phyloP scores from a whole-genome alignment of 2,888 invertebrate genomes.

The Therioaphis trifolii region DNA sequence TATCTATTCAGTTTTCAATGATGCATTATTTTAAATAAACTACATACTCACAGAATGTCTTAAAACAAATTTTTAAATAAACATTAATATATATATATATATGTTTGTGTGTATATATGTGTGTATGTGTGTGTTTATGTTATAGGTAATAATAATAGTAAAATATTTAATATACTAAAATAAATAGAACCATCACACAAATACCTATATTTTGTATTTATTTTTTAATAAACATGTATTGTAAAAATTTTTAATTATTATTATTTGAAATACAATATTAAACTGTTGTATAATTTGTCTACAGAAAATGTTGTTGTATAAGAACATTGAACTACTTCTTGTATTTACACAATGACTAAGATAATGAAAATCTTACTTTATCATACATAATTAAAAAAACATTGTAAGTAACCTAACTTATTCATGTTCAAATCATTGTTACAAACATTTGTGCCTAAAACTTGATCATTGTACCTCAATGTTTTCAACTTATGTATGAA shows the following conservation, averaged over 20 bases:
- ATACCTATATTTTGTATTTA: conserved; percentile 28
- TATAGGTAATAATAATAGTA: not conserved
- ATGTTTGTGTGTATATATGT: too few species aligned
- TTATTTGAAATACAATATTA: not conserved
- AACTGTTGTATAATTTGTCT: too few species aligned
- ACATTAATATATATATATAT: too few species aligned
- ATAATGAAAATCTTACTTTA: not conserved
- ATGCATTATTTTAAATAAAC: conserved; percentile 2
- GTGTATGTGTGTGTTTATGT: not conserved
- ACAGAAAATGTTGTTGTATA: too few species aligned
- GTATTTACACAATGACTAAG: not conserved
- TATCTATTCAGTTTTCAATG: conserved; percentile 9
- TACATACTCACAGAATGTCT: not conserved
- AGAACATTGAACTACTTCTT: not conserved
- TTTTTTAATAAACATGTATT: conserved; percentile 25
- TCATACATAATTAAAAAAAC: not conserved
- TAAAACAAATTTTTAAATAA: not conserved
- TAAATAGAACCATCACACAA: conserved; percentile 32
- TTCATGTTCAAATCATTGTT: not conserved
- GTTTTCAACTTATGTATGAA: too few species aligned
- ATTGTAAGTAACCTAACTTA: too few species aligned
- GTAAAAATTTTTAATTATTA: not conserved
- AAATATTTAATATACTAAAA: conserved; percentile 42
- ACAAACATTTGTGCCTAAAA: too few species aligned
- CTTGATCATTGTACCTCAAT: too few species aligned